Conservation (phyloP, 2,888 invertebrate species). For the Drymonia ruficornis region DNA sequence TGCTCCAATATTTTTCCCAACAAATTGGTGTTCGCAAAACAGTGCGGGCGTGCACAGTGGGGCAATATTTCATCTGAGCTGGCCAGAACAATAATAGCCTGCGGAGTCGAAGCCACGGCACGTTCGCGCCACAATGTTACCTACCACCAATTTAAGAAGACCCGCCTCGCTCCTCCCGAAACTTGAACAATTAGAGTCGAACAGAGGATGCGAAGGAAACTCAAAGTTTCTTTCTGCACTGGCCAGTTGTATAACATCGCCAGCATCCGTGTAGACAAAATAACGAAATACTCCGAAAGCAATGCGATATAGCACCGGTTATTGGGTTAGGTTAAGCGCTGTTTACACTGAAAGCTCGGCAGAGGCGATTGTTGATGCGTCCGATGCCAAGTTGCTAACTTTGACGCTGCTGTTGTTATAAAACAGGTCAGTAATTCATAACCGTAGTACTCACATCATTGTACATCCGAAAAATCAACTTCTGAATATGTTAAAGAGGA, state of each 20-base stretch:
- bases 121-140: conserved; percentile 82
- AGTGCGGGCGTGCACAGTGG: conserved; percentile 78
- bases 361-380: conserved; percentile 78
- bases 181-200: conserved; percentile 39
- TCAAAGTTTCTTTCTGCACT: conserved; percentile 49
- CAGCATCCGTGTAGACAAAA: conserved; percentile 84
- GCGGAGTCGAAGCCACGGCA: conserved; percentile 81
- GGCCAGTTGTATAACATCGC: conserved; percentile 69
- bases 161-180: conserved; percentile 47
- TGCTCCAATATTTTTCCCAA: conserved; percentile 76
- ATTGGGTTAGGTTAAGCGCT: conserved; percentile 83
- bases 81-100: conserved; percentile 84
- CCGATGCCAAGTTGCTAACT: conserved; percentile 71
- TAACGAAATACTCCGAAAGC: conserved; percentile 83
- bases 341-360: conserved; percentile 69
- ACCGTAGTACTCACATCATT: conserved; percentile 3
- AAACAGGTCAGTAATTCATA: conserved; percentile 40
- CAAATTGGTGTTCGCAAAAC: conserved; percentile 78
- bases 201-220: conserved; percentile 39
- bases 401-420: conserved; percentile 63
- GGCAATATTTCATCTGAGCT: conserved; percentile 83
- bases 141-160: conserved; percentile 57
- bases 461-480: neutral
- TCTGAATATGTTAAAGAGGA: too few species aligned
- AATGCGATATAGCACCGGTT: conserved; percentile 77